Conservation (phyloP, 2,888 invertebrate species). For the Nephrotoma flavescens region DNA sequence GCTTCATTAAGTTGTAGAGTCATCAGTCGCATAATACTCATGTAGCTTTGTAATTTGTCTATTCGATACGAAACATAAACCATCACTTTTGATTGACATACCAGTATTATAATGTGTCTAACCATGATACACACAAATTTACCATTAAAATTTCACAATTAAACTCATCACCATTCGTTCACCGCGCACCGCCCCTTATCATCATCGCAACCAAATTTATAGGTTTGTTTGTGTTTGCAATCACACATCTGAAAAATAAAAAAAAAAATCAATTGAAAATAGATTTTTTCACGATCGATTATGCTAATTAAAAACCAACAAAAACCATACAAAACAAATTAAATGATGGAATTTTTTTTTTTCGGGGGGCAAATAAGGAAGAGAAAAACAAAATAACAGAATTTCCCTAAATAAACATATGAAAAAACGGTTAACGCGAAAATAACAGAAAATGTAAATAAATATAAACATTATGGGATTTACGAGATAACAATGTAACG, state of each 20-base stretch:
- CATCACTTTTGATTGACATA: neutral
- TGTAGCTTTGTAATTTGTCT: too few relatives aligned
- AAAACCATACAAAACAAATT: neutral
- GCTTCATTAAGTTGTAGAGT: too few relatives aligned
- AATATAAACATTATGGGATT: neutral
- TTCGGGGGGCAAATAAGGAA: neutral
- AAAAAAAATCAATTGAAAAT: neutral
- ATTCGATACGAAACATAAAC: too few relatives aligned
- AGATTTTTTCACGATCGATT: neutral
- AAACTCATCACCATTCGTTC: neutral
- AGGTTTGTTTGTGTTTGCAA: neutral
- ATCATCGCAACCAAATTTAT: neutral
- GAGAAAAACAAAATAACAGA: neutral
- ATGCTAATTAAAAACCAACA: neutral
- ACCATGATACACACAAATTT: neutral
- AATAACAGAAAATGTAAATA: neutral
- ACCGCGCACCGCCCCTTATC: neutral
- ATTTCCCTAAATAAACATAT: neutral
- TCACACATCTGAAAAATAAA: neutral
- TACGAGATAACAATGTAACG: neutral
- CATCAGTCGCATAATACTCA: too few relatives aligned
- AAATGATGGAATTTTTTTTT: neutral
- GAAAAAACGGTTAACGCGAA: neutral
- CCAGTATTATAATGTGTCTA: neutral
- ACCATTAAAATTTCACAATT: neutral